A percentile compares a stretch with the other conserved stretches of the same genome.
Conservation (phyloP, 1,140 invertebrate species). For the Diabrotica virgifera region DNA sequence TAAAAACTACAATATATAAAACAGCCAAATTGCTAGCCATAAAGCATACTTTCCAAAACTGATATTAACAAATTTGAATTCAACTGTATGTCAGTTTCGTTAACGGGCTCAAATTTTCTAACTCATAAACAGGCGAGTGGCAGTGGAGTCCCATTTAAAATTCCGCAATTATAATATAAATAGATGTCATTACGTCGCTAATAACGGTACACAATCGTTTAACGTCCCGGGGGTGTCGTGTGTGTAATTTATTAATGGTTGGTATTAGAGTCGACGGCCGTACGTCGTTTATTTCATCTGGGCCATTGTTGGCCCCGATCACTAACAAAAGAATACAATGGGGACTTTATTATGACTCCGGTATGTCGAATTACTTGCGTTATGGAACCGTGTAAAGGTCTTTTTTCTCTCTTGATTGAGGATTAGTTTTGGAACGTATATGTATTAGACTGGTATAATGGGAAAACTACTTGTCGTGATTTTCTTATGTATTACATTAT, state of each 20-base stretch:
- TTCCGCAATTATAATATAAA: conserved; percentile 50
- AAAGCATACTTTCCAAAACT: too few species aligned
- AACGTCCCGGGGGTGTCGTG: conserved; percentile 46
- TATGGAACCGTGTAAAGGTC: conserved; percentile 7
- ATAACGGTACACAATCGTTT: conserved; percentile 47
- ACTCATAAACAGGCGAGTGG: conserved; percentile 39
- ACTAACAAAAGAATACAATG: conserved; percentile 38
- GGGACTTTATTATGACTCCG: conserved; percentile 28
- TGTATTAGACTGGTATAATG: not conserved
- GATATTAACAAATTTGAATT: too few species aligned
- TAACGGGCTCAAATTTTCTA: conserved; percentile 28
- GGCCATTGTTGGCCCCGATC: conserved; percentile 28
- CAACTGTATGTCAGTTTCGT: not conserved
- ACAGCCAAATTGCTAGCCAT: too few species aligned
- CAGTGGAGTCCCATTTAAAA: conserved; percentile 43
- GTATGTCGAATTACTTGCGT: conserved; percentile 21
- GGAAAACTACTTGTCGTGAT: not conserved
- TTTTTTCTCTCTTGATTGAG: not conserved
- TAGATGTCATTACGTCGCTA: conserved; percentile 47
- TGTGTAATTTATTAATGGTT: conserved; percentile 49
- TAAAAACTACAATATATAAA: too few species aligned
- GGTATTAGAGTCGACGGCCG: conserved; percentile 41
- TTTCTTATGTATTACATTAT: too few species aligned
- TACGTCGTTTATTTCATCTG: conserved; percentile 28
- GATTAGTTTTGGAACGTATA: not conserved